Percentiles rank a stretch among this genome's conserved stretches.
These are phyloP conservation scores for Sturmia bella DNA, from an alignment of 2,888 invertebrate genomes.

Conservation along the genomic window DNA sequence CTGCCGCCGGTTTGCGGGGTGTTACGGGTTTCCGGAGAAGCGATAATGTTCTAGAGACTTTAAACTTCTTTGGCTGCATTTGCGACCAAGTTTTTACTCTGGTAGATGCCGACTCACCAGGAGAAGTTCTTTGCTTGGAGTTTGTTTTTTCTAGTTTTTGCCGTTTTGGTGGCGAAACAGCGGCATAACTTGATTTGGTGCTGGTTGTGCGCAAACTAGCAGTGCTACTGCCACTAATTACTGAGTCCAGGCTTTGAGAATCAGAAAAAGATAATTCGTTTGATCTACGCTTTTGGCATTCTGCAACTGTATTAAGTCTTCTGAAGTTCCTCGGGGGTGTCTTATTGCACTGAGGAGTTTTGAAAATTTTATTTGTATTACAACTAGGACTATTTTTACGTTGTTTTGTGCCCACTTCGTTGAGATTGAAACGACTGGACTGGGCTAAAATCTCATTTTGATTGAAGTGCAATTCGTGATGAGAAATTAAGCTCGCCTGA, in stretches of 20 bases:
- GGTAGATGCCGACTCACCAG: conserved; percentile 65
- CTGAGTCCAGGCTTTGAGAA: conserved; percentile 64
- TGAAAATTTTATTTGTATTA: conserved; percentile 38
- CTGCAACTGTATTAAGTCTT: conserved; percentile 34
- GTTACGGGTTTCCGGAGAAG: conserved; percentile 77
- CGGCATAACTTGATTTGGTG: conserved; percentile 48
- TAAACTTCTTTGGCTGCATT: conserved; percentile 76
- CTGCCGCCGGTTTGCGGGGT: conserved; percentile 74
- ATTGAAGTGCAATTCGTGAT: conserved; percentile 77
- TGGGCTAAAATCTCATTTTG: conserved; percentile 81
- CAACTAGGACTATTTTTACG: conserved; percentile 70
- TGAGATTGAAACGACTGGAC: conserved; percentile 81
- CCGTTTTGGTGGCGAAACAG: conserved; percentile 80
- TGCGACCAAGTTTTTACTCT: conserved; percentile 74
- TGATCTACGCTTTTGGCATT: conserved; percentile 52
- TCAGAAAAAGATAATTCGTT: conserved; percentile 65
- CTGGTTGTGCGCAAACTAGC: conserved; percentile 48
- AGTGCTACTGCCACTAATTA: conserved; percentile 48
- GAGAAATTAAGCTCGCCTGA: conserved; percentile 75
- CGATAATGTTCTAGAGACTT: conserved; percentile 74
- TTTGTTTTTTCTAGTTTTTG: conserved; percentile 74
- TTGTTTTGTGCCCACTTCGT: conserved; percentile 77
- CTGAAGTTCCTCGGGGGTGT: conserved; percentile 11
- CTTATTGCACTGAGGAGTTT: conserved; percentile 7
- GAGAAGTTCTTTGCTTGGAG: conserved; percentile 47